Base-by-base conservation (phyloP, 2,113 vertebrate species). In the Halichoerus grypus region DNA sequence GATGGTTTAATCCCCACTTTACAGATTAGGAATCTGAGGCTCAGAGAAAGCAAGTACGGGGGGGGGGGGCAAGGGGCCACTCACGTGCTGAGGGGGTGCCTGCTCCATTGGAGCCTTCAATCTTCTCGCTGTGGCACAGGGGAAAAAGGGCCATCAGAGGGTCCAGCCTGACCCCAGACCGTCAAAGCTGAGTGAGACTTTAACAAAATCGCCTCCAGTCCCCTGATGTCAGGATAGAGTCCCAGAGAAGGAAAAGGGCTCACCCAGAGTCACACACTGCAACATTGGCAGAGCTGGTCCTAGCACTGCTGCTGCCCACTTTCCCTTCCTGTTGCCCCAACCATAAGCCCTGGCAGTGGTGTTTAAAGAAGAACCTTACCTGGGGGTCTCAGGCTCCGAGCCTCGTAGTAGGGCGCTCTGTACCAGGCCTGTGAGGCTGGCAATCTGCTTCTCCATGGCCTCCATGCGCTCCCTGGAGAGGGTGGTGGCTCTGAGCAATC, bases 381-480 rank as follows among this genome's bases (percentile, higher is more conserved):
- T 99, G 97, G 98, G 98, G 97, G 99, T 99, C 96, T 99, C 99
- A 0, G 99, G 99, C 98, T 99, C 99, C 0, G 99, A 99, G 22
- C 99, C 99, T 82, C 99, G 99, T 93, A 99, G 99, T 96, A 99
- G 98, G 26, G 99, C 99, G 3, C 99, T 99, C 98, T 99, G 99
- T 79, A 99, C 99, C 96, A 99, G 99, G 77, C 99, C 99, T 0
- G 99, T 99, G 97, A 99, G 99, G 98, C 99, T 99, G 98, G 99
- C 99, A 11, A 99, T 99, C 98, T 99, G 99, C 98, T 99, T 99
- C 98, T 99, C 99, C 99, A 99, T 99, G 6, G 99, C 99, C 96
- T 99, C 99, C 99, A 99, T 99, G 28, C 99, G 99, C 98, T 99
- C 99, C 98, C 99, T 99, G 97, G 92, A 65, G 42, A 86, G 82